Evolutionary conservation across 1,140 invertebrate genomes (phyloP).

Genomic region (Ceratoteleas bidentatus): DNA sequence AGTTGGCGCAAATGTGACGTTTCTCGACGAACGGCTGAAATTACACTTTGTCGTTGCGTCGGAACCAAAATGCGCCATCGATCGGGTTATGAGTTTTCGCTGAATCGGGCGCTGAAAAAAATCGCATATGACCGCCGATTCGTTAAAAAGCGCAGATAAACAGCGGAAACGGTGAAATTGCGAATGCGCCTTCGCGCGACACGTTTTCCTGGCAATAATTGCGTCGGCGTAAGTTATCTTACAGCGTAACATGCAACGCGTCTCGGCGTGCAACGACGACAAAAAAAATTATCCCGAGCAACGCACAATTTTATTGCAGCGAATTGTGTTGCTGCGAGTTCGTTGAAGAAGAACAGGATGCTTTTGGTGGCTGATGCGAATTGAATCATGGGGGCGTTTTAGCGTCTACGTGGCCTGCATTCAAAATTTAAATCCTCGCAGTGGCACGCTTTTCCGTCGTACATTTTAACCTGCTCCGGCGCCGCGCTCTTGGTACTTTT

Average conservation of each 20-base stretch:
- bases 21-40: constrained; percentile 35
- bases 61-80: constrained; percentile 22
- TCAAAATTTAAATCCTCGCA: constrained; percentile 72
- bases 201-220: constrained; percentile 16
- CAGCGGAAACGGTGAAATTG: no score
- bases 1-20: constrained; percentile 52
- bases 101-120: constrained; percentile 33
- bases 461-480: constrained; percentile 49
- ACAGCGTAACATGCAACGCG: constrained; percentile 42
- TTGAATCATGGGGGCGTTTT: constrained; percentile 81
- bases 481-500: constrained; percentile 52
- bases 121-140: constrained; percentile 7
- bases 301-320: constrained; percentile 59
- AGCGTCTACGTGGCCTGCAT: constrained; percentile 78
- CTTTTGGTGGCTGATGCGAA: constrained; percentile 77
- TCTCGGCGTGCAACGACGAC: constrained; percentile 2
- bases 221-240: constrained; percentile 37
- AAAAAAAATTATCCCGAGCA: constrained; percentile 53
- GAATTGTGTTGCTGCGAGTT: constrained; percentile 62
- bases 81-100: constrained; percentile 42
- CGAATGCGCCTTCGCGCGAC: neutral
- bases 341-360: constrained; percentile 57
- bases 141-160: constrained; percentile 14
- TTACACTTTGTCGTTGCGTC: constrained; percentile 24
- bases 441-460: constrained; percentile 61